These are phyloP conservation scores for Leucoraja ocellata DNA, from an alignment of 2,797 vertebrate genomes.

Conservation along the genomic window DNA sequence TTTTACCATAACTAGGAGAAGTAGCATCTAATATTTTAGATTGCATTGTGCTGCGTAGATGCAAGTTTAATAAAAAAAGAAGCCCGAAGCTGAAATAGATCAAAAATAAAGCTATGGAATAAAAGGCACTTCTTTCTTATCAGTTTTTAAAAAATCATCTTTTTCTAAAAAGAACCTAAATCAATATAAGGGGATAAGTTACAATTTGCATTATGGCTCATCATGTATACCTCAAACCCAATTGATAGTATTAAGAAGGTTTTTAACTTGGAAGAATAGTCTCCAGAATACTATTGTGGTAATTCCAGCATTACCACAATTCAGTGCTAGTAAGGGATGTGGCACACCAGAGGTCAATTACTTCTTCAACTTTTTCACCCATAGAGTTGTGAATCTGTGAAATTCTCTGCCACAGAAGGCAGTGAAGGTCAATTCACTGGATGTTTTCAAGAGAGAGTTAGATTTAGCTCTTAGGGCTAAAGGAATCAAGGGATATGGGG, in stretches of 20 bases:
- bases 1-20: not conserved
- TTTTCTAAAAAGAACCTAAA: not conserved
- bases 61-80: not conserved
- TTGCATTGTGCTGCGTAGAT: not conserved
- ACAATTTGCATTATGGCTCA: not conserved
- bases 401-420: too few relatives aligned
- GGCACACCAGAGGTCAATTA: too few relatives aligned
- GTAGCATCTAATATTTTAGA: not conserved
- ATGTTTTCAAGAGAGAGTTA: too few relatives aligned
- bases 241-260: not conserved
- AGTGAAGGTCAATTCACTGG: too few relatives aligned
- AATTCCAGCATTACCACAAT: too few relatives aligned
- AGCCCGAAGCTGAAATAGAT: not conserved
- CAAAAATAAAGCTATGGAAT: not conserved
- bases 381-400: too few relatives aligned
- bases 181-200: not conserved
- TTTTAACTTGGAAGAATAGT: not conserved
- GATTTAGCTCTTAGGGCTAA: too few relatives aligned
- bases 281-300: not conserved
- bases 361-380: too few relatives aligned
- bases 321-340: not conserved
- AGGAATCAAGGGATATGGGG: too few relatives aligned
- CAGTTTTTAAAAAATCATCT: not conserved
- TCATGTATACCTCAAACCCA: not conserved
- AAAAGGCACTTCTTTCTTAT: not conserved